A percentile compares a stretch with the other conserved stretches of the same genome.
Evolutionary conservation across 2,888 invertebrate species (phyloP).

Genomic region (Drosophila ustulata): DNA sequence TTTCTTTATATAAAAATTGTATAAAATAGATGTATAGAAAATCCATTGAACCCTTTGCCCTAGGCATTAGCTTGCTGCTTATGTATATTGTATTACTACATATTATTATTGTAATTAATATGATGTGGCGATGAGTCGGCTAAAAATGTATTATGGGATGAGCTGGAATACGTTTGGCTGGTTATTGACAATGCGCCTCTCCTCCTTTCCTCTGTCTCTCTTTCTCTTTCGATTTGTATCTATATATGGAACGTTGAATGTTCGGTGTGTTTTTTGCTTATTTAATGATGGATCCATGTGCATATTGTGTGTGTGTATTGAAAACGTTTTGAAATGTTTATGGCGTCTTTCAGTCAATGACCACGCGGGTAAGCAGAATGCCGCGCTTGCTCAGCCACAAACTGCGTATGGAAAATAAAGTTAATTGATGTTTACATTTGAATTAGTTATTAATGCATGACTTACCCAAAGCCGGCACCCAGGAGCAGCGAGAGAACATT

Average conservation of each 20-base stretch:
- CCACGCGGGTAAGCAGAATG: conserved; percentile 84
- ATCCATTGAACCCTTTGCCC: conserved; percentile 59
- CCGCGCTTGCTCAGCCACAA: conserved; percentile 88
- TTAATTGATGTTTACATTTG: not conserved
- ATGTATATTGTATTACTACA: conserved; percentile 29
- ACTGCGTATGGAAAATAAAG: conserved; percentile 84
- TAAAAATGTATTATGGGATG: conserved; percentile 43
- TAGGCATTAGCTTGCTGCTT: conserved; percentile 52
- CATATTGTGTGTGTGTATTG: conserved; percentile 40
- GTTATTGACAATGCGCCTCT: conserved; percentile 51
- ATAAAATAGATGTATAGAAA: conserved; percentile 55
- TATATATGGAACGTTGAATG: conserved; percentile 64
- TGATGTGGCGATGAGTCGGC: conserved; percentile 36
- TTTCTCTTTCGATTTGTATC: conserved; percentile 15
- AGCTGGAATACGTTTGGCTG: conserved; percentile 76
- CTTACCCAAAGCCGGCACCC: conserved; percentile 96
- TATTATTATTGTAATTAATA: conserved; percentile 30
- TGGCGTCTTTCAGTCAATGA: conserved; percentile 83
- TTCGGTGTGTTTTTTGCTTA: conserved; percentile 51
- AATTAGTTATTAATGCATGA: not conserved
- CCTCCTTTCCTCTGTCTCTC: conserved; percentile 12
- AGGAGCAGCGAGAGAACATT: conserved; percentile 95
- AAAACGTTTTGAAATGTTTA: conserved; percentile 43
- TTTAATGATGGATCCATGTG: conserved; percentile 58
- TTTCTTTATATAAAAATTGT: conserved; percentile 50